Evolutionary conservation across 2,888 invertebrate genomes (phyloP).

Genomic region (Branchipolynoe longqiensis): DNA sequence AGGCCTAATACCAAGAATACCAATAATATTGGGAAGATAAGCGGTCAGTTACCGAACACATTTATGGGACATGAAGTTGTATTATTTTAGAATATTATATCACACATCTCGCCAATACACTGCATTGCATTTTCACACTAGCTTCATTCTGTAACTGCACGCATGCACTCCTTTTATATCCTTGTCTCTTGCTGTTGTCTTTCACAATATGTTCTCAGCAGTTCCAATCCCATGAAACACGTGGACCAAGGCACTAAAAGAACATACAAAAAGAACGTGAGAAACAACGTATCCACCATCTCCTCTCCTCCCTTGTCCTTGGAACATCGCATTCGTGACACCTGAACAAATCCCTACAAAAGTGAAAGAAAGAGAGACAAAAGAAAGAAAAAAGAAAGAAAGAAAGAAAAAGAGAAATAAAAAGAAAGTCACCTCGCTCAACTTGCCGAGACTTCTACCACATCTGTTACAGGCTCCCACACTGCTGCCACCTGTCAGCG

Average conservation of each 20-base stretch:
- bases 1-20: too few species aligned
- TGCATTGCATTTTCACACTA: constrained; percentile 17
- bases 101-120: neutral
- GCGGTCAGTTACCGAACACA: too few species aligned
- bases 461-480: constrained; percentile 5
- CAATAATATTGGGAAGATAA: too few species aligned
- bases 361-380: too few species aligned
- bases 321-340: too few species aligned
- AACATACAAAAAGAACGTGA: neutral
- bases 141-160: constrained; percentile 22
- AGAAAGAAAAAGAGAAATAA: too few species aligned
- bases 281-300: neutral
- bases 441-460: neutral
- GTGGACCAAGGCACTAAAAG: constrained; percentile 12
- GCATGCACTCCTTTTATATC: constrained; percentile 3
- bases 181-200: constrained; percentile 32
- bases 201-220: neutral
- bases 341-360: too few species aligned
- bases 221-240: neutral
- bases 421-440: neutral
- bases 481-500: constrained; percentile 35
- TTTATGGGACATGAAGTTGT: too few species aligned
- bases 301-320: too few species aligned
- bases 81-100: too few species aligned
- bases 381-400: too few species aligned